phyloP scores from a whole-genome alignment of 2,888 invertebrate genomes.

The Perizoma flavofasciatum region DNA sequence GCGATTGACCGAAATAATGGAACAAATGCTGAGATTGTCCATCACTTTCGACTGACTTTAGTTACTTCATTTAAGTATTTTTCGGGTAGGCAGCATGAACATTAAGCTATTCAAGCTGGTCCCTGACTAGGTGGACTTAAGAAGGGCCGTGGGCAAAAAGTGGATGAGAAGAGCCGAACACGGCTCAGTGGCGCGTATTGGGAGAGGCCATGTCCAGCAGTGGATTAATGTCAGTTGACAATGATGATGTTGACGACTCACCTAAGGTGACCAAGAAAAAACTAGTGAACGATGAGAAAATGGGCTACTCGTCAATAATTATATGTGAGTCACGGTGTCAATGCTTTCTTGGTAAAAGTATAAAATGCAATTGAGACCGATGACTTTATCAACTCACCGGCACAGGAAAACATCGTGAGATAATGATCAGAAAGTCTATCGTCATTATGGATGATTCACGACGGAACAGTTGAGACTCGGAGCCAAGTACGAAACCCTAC shows the following conservation, averaged over 20 bases:
- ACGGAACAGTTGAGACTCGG: not conserved
- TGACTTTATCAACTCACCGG: conserved; percentile 15
- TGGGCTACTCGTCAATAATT: not conserved
- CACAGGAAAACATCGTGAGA: conserved; percentile 20
- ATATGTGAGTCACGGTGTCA: conserved; percentile 14
- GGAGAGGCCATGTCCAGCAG: too few species aligned
- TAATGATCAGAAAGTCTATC: conserved; percentile 29
- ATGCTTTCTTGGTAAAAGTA: conserved; percentile 9
- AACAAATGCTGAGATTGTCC: not conserved
- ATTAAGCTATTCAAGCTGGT: too few species aligned
- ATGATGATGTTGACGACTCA: too few species aligned
- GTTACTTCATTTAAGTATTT: too few species aligned
- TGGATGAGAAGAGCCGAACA: too few species aligned
- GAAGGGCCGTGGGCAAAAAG: too few species aligned
- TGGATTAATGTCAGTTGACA: too few species aligned
- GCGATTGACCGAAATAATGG: conserved; percentile 13
- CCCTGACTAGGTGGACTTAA: too few species aligned
- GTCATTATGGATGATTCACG: conserved; percentile 26
- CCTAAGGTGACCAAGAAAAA: too few species aligned
- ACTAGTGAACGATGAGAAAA: too few species aligned
- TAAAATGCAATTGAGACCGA: conserved; percentile 14
- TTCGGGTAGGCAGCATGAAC: too few species aligned
- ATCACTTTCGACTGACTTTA: not conserved
- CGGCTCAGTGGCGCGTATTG: too few species aligned
- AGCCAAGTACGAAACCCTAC: not conserved